Percentiles rank a stretch among this genome's conserved stretches.
phyloP scores from a whole-genome alignment of 2,888 invertebrate species.

The Ornithoptera alexandrae region DNA sequence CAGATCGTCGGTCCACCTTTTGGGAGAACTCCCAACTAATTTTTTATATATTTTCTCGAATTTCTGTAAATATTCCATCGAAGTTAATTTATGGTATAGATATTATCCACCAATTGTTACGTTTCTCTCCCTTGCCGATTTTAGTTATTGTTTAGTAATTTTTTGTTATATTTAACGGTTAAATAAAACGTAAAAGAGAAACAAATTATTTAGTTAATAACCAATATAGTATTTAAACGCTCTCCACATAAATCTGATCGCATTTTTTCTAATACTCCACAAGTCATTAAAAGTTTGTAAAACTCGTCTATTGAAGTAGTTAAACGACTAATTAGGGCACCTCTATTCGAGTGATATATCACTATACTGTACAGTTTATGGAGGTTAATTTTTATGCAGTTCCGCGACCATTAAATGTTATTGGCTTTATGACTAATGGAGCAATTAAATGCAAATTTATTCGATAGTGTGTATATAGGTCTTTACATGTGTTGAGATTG shows the following conservation, averaged over 20 bases:
- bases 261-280: not conserved
- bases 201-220: no score
- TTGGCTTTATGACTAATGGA: not conserved
- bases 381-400: slow-evolving; percentile 7
- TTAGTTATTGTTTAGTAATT: no score
- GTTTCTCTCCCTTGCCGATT: no score
- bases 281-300: not conserved
- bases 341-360: not conserved
- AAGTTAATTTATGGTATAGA: no score
- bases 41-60: no score
- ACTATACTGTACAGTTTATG: not conserved
- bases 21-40: no score
- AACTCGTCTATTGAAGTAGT: not conserved
- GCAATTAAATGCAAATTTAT: slow-evolving; percentile 8
- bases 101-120: no score
- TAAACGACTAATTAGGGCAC: not conserved
- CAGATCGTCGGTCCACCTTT: no score
- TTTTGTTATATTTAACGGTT: no score
- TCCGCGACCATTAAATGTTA: slow-evolving; percentile 3
- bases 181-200: no score
- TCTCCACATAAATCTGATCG: not conserved
- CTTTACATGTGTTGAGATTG: slow-evolving; percentile 1
- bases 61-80: no score
- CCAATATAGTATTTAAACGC: not conserved
- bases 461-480: not conserved